A percentile compares a stretch with the other conserved stretches of the same genome.
Evolutionary conservation across 2,888 invertebrate genomes (phyloP).

Genomic region (Orgyia antiqua): DNA sequence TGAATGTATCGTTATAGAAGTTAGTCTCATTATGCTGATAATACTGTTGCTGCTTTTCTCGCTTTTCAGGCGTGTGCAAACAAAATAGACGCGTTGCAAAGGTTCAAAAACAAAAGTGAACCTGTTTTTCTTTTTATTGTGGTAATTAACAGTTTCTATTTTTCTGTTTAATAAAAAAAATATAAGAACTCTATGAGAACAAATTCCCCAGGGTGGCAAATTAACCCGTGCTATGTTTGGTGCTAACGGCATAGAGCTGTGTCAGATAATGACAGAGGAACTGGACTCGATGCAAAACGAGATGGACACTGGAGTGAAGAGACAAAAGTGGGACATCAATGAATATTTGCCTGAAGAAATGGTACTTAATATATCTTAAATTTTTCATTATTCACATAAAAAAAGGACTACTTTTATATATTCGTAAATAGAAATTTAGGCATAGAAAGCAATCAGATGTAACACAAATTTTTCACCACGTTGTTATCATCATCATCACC

Average conservation of each 20-base stretch:
- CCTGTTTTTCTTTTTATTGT: slow-evolving; percentile 83
- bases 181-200: too few species aligned
- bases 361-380: not conserved
- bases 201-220: slow-evolving; percentile 57
- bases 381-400: too few species aligned
- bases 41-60: too few species aligned
- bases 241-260: slow-evolving; percentile 62
- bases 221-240: slow-evolving; percentile 74
- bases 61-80: slow-evolving; percentile 76
- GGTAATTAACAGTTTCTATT: slow-evolving; percentile 32
- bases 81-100: slow-evolving; percentile 73
- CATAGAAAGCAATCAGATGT: too few species aligned
- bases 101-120: slow-evolving; percentile 82
- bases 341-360: slow-evolving; percentile 72
- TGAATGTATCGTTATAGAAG: too few species aligned
- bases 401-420: too few species aligned
- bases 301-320: slow-evolving; percentile 32
- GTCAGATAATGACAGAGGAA: slow-evolving; percentile 57
- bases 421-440: too few species aligned
- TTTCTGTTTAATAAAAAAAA: too few species aligned
- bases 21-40: too few species aligned
- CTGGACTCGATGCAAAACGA: slow-evolving; percentile 28
- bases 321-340: slow-evolving; percentile 39
- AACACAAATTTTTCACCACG: too few species aligned
- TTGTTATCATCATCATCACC: too few species aligned